Evolutionary conservation across 2,797 vertebrate species (phyloP).

Genomic region (Lepus townsendii): DNA sequence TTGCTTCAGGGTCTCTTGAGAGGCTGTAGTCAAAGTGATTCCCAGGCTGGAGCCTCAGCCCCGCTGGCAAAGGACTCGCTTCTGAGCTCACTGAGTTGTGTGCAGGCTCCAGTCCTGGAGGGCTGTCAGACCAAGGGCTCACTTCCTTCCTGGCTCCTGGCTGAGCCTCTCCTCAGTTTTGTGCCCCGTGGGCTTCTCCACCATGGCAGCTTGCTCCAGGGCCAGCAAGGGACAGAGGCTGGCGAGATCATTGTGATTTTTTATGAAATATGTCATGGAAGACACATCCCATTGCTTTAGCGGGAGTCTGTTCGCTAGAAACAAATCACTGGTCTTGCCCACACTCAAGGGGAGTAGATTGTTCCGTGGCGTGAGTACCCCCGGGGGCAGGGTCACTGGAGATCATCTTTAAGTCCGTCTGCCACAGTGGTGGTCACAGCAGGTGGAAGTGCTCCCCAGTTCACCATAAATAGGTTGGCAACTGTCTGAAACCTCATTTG

Average conservation of each 20-base stretch:
- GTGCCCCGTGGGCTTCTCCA: neutral
- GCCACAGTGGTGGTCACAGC: neutral
- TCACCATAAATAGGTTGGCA: neutral
- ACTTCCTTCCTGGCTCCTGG: neutral
- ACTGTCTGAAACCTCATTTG: neutral
- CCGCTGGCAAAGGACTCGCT: neutral
- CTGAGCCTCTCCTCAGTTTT: neutral
- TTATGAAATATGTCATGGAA: neutral
- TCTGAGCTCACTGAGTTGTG: rapidly evolving
- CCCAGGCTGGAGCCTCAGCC: neutral
- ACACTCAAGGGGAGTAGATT: neutral
- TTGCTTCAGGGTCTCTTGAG: neutral
- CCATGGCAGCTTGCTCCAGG: neutral
- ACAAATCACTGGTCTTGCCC: neutral
- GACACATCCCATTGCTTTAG: neutral
- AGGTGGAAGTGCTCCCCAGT: neutral
- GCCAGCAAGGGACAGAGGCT: neutral
- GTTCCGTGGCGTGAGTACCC: neutral
- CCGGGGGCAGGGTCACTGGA: neutral
- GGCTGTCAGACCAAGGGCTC: neutral
- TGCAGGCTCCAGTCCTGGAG: neutral
- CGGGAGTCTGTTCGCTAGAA: neutral
- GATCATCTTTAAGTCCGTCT: neutral
- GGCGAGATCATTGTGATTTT: neutral
- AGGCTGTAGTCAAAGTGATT: neutral